phyloP scores from a whole-genome alignment of 2,797 vertebrate genomes.

The Orestias chungarensis region DNA sequence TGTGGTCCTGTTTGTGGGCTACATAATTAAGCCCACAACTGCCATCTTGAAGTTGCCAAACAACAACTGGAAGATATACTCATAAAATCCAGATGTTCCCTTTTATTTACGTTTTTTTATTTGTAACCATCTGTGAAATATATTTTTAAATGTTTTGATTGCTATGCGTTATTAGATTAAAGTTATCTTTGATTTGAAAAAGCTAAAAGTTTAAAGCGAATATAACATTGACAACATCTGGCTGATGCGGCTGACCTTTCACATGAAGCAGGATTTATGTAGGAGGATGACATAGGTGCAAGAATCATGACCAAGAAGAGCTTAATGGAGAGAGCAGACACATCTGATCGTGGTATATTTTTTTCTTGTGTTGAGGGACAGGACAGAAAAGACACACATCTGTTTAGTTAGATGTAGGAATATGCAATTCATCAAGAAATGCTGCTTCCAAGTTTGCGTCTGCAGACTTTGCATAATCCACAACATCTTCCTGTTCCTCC shows the following conservation, averaged over 20 bases:
- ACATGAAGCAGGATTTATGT: slow-evolving; percentile 29
- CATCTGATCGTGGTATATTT: background rate
- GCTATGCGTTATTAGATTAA: background rate
- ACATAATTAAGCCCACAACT: slow-evolving; percentile 34
- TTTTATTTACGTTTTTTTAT: slow-evolving; percentile 1
- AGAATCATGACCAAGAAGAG: slow-evolving; percentile 30
- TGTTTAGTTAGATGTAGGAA: slow-evolving; percentile 45
- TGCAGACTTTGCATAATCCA: background rate
- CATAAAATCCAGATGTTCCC: slow-evolving; percentile 40
- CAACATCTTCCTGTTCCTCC: background rate
- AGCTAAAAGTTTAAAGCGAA: slow-evolving; percentile 3
- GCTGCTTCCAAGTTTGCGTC: slow-evolving; percentile 9
- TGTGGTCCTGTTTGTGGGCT: slow-evolving; percentile 41
- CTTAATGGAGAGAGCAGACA: slow-evolving; percentile 37
- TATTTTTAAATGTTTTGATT: background rate
- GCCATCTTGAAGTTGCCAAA: slow-evolving; percentile 22
- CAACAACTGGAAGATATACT: slow-evolving; percentile 37
- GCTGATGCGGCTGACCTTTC: slow-evolving; percentile 37
- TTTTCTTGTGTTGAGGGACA: slow-evolving; percentile 8
- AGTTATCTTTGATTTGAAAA: background rate
- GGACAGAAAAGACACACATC: slow-evolving; percentile 23
- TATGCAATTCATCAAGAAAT: slow-evolving; percentile 34
- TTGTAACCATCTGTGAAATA: slow-evolving; percentile 5
- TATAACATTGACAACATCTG: slow-evolving; percentile 4
- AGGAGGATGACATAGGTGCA: slow-evolving; percentile 24